Evolutionary conservation across 2,113 vertebrate species (phyloP), one percentile per base, ranked within the genome.

Genomic region (Muntiacus muntjak): DNA sequence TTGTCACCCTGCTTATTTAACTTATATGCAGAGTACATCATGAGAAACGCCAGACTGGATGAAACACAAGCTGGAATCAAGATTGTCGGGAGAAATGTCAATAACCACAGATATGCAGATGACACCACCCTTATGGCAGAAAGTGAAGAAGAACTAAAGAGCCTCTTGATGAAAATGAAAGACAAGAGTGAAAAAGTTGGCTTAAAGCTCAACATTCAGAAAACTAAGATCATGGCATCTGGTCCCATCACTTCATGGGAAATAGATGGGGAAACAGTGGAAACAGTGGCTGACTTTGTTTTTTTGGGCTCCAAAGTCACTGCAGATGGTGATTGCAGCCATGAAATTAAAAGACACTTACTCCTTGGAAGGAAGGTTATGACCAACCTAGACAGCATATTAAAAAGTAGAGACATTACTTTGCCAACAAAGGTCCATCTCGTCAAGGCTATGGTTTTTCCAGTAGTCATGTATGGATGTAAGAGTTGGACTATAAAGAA

Each of bases 1-100:
- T 2, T 67, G 33, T 67, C 64, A 67, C 4, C 33, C 33, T 67
- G 17, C 8, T 67, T 67, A 36, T 21, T 67, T 67, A 67, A 36
- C 33, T n/a, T 67, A 5, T 67, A 36, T 36, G 33, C 33, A 67
- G 64, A 67, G 64, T 36, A 36, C 8, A 21, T 21, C 33, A 67
- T 67, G 64, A 36, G 64, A 67, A 67, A 67, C 0, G 1, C 64
- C 10, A 0, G 33, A 0, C n/a, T 67, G 64, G 64, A 67, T 0
- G 64, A 67, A 67, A 4, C 33, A 67, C 64, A n/a, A 67, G 64
- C 8, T 67, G 64, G 33, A 67, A 21, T 67, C 8, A 67, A 67
- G 0, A 36, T 1, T 67, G 64, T 8, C 0, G 0, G 64, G 33
- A 67, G 33, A 67, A 36, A 36, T 5, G n/a, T 1, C 33, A 67